Conservation (phyloP, 2,113 vertebrate genomes). For the Lates calcarifer region DNA sequence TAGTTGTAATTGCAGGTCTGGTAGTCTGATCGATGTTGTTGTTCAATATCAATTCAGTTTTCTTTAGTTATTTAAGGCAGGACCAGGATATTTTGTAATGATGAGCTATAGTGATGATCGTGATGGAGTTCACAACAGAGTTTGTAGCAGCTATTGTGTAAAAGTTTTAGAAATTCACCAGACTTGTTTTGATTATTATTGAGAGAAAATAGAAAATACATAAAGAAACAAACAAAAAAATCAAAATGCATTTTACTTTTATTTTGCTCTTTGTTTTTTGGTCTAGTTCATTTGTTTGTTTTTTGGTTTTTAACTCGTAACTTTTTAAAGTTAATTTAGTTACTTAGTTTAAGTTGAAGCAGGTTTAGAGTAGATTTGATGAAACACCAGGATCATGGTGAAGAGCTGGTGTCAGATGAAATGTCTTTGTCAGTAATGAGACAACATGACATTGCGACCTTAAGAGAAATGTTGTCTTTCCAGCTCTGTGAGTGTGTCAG, state of each 20-base stretch:
- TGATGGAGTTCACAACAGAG: neutral
- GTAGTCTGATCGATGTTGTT: neutral
- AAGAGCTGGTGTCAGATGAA: neutral
- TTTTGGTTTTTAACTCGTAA: neutral
- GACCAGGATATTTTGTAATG: neutral
- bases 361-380: neutral
- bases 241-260: too few species aligned
- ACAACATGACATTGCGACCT: neutral
- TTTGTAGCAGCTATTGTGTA: too few species aligned
- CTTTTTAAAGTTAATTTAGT: too few species aligned
- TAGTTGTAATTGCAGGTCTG: neutral
- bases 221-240: too few species aligned
- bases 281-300: too few species aligned
- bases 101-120: neutral
- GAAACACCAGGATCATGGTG: too few species aligned
- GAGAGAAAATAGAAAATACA: too few species aligned
- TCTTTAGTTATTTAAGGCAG: too few species aligned
- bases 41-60: too few species aligned
- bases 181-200: too few species aligned
- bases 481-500: slow-evolving; percentile 17
- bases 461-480: slow-evolving; percentile 61
- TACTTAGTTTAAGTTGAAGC: neutral
- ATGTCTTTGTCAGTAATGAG: neutral
- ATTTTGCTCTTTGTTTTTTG: neutral
- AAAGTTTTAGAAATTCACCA: too few species aligned